Conservation (phyloP, 2,797 vertebrate species). For the Syndactyla subalaris region DNA sequence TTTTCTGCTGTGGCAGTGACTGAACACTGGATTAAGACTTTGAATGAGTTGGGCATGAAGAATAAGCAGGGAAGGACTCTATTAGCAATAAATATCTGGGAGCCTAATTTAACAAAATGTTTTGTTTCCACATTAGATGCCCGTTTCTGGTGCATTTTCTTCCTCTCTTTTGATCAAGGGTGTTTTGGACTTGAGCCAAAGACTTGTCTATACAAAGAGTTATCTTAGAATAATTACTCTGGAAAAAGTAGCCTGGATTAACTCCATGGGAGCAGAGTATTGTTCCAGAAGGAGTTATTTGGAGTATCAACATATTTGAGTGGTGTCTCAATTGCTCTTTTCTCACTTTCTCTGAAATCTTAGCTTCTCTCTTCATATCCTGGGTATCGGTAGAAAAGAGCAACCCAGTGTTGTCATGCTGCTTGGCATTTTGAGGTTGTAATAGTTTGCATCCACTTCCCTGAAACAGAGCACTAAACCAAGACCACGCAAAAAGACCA, state of each 20-base stretch:
- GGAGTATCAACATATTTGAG: background rate
- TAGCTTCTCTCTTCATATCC: background rate
- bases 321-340: background rate
- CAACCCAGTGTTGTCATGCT: background rate
- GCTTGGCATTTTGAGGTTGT: background rate
- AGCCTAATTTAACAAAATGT: slow-evolving; percentile 13
- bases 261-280: background rate
- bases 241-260: slow-evolving; percentile 48
- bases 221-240: slow-evolving; percentile 37
- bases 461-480: background rate
- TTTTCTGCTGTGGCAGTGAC: slow-evolving; percentile 16
- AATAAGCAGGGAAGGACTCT: background rate
- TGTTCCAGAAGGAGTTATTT: slow-evolving; percentile 28
- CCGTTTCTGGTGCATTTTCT: background rate
- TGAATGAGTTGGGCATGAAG: background rate
- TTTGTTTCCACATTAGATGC: slow-evolving; percentile 20
- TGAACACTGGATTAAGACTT: slow-evolving; percentile 12
- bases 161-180: background rate
- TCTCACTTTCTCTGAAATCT: background rate
- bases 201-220: background rate
- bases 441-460: background rate
- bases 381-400: background rate
- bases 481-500: background rate
- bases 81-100: background rate
- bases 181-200: slow-evolving; percentile 29